phyloP scores from a whole-genome alignment of 1,140 invertebrate species.

The Phortica variegata region DNA sequence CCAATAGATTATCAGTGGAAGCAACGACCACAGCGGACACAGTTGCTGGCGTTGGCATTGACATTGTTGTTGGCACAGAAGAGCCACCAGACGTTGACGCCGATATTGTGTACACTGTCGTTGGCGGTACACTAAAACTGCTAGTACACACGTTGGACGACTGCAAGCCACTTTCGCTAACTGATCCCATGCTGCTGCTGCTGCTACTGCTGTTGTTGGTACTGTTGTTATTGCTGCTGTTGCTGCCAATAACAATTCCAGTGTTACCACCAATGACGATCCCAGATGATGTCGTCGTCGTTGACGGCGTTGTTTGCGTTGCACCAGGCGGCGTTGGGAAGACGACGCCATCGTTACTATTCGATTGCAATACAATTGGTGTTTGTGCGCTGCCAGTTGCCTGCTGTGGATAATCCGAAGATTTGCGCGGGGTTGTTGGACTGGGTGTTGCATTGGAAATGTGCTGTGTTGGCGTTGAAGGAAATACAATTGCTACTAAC shows the following conservation, averaged over 20 bases:
- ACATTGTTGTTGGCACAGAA: too few relatives aligned
- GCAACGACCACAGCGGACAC: not conserved
- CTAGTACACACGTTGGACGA: too few relatives aligned
- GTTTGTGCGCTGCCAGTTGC: constrained; percentile 17
- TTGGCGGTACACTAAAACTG: not conserved
- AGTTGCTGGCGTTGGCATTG: constrained; percentile 10
- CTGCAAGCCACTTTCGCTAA: constrained; percentile 1
- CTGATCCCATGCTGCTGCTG: constrained; percentile 1
- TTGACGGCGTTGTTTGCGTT: not conserved
- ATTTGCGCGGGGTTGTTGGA: constrained; percentile 32
- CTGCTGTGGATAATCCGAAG: constrained; percentile 41
- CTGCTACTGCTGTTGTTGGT: constrained; percentile 18
- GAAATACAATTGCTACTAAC: constrained; percentile 72
- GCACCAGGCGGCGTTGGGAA: constrained; percentile 8
- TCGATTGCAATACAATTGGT: constrained; percentile 1
- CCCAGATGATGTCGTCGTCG: constrained; percentile 5
- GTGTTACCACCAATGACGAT: not conserved
- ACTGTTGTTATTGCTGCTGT: constrained; percentile 32
- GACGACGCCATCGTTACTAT: constrained; percentile 23
- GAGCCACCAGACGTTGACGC: constrained; percentile 13
- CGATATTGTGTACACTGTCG: constrained; percentile 26
- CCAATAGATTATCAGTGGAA: not conserved
- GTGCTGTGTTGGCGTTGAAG: constrained; percentile 64
- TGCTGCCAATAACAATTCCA: not conserved
- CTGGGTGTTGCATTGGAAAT: constrained; percentile 50